These are phyloP conservation scores for Pilophorus perplexus DNA, from an alignment of 2,888 invertebrate species.

Conservation along the genomic window DNA sequence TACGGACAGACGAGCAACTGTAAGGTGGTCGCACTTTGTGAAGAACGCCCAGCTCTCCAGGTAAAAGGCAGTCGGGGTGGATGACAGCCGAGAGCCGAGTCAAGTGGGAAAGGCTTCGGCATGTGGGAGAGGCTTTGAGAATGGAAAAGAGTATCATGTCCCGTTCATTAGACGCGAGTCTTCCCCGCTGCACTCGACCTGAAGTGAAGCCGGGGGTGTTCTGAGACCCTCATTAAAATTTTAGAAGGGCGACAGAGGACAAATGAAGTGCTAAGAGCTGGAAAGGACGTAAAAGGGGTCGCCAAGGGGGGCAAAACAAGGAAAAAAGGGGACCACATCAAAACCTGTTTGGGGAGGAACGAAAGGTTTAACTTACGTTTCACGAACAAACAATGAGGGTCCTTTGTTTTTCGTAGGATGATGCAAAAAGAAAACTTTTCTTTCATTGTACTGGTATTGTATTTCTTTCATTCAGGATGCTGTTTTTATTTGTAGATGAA, in stretches of 20 bases:
- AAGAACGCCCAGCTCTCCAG: too few species aligned
- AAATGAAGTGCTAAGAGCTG: constrained; percentile 34
- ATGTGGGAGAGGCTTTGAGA: background rate
- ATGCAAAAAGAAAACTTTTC: too few species aligned
- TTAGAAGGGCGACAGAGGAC: constrained; percentile 29
- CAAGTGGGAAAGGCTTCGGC: background rate
- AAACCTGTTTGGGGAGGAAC: background rate
- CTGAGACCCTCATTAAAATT: constrained; percentile 37
- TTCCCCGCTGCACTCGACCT: constrained; percentile 15
- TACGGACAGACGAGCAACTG: too few species aligned
- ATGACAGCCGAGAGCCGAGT: too few species aligned
- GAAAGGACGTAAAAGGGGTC: constrained; percentile 17
- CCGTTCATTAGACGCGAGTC: constrained; percentile 25
- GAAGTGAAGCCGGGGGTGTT: constrained; percentile 2
- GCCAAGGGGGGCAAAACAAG: background rate
- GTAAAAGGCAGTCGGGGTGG: too few species aligned
- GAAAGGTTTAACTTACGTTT: too few species aligned
- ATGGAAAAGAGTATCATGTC: constrained; percentile 19
- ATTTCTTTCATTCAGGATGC: too few species aligned
- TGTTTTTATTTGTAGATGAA: too few species aligned
- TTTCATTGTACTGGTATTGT: too few species aligned
- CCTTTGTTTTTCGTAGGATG: too few species aligned
- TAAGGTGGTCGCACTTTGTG: too few species aligned
- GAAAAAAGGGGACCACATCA: constrained; percentile 9
- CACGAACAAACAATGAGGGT: too few species aligned